Conservation (phyloP, 2,797 vertebrate genomes). For the Onychomys torridus region DNA sequence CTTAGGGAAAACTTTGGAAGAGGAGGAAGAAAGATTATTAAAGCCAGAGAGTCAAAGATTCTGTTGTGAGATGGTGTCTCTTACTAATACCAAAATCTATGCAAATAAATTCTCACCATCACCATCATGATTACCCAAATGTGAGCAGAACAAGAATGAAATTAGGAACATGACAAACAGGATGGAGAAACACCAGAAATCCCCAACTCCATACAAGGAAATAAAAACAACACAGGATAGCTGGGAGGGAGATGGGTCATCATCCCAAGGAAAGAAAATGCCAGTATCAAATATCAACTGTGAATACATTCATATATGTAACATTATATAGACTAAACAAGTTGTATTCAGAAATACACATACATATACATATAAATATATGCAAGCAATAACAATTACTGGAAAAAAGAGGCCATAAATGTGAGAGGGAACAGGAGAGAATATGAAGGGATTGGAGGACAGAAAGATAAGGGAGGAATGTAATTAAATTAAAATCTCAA, state of each 20-base stretch:
- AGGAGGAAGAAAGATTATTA: neutral
- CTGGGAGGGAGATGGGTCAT: neutral
- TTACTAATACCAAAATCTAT: neutral
- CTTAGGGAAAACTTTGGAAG: neutral
- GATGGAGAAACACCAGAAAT: neutral
- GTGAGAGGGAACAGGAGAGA: neutral
- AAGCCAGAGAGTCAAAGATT: neutral
- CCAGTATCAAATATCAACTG: too few relatives aligned
- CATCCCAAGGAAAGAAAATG: neutral
- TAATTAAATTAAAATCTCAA: neutral
- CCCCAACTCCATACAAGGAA: neutral
- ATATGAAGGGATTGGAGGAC: neutral
- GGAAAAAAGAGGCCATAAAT: neutral
- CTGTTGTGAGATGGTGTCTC: too few relatives aligned
- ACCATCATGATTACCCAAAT: too few relatives aligned
- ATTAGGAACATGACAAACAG: fast-evolving
- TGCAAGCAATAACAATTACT: neutral
- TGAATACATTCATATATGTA: too few relatives aligned
- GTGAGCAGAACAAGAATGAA: too few relatives aligned
- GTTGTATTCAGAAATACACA: neutral
- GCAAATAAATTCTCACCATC: neutral
- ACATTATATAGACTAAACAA: too few relatives aligned
- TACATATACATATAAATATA: neutral
- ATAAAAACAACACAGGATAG: neutral
- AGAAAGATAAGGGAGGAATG: neutral